Conservation (phyloP, 2,797 vertebrate species). For the Diceros bicornis region DNA sequence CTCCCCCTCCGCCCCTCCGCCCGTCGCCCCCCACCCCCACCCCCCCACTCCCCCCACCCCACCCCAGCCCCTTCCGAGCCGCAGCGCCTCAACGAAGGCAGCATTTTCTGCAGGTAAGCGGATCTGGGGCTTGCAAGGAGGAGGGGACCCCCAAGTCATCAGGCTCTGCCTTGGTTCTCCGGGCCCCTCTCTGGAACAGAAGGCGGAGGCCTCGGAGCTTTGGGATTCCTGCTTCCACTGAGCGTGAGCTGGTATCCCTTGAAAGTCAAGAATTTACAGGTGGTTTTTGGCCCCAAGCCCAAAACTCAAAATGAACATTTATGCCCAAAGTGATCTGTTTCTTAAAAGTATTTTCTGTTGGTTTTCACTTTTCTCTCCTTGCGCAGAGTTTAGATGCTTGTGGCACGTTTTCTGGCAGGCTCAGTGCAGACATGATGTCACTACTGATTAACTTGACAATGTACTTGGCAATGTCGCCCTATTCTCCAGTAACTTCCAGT, state of each 20-base stretch:
- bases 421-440: neutral
- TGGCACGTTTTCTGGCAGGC: neutral
- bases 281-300: neutral
- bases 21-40: too few relatives aligned
- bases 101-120: neutral
- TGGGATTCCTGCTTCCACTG: neutral
- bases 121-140: accelerated
- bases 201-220: neutral
- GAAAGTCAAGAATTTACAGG: neutral
- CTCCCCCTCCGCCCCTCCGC: too few relatives aligned
- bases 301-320: neutral
- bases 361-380: neutral
- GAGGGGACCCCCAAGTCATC: neutral
- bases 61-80: neutral
- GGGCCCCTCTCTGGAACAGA: neutral
- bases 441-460: neutral
- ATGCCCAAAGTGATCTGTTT: neutral
- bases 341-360: neutral
- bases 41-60: too few relatives aligned
- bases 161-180: neutral
- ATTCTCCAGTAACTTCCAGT: neutral
- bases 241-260: accelerated
- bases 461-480: neutral
- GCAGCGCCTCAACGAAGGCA: accelerated
- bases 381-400: neutral